Conservation (phyloP, 2,888 invertebrate genomes). For the Diarsia mendica region DNA sequence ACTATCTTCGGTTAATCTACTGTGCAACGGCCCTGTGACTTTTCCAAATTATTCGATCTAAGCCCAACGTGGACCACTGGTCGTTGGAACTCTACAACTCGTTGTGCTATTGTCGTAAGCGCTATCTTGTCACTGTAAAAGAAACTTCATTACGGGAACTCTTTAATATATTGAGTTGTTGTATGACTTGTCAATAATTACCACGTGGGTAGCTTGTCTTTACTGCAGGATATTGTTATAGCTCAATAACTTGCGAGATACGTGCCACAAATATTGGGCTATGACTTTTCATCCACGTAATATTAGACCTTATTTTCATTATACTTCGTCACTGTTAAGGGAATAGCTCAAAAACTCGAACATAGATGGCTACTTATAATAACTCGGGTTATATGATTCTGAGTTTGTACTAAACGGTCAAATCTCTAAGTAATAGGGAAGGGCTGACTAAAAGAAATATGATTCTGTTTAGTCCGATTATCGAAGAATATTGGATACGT, state of each 20-base stretch:
- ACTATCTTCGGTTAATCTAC: background rate
- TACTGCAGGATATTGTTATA: background rate
- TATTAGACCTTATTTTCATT: background rate
- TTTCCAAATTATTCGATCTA: too few species aligned
- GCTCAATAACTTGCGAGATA: conserved; percentile 4
- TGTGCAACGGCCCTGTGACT: too few species aligned
- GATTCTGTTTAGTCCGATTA: too few species aligned
- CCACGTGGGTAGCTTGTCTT: background rate
- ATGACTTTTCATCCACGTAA: conserved; percentile 1
- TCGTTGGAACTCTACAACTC: conserved; percentile 1
- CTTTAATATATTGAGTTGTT: background rate
- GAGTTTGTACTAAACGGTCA: too few species aligned
- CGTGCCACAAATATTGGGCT: conserved; percentile 3
- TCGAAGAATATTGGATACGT: too few species aligned
- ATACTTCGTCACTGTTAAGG: conserved; percentile 6
- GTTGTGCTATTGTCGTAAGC: background rate
- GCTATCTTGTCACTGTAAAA: background rate
- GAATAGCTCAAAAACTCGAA: conserved; percentile 19
- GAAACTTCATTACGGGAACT: background rate
- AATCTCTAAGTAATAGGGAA: too few species aligned
- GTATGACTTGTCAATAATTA: background rate
- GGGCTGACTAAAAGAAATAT: too few species aligned
- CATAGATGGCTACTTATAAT: background rate
- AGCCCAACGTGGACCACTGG: too few species aligned
- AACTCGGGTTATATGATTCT: conserved; percentile 8